Base-by-base conservation (phyloP, 2,797 vertebrate genomes). In the Miichthys miiuy region DNA sequence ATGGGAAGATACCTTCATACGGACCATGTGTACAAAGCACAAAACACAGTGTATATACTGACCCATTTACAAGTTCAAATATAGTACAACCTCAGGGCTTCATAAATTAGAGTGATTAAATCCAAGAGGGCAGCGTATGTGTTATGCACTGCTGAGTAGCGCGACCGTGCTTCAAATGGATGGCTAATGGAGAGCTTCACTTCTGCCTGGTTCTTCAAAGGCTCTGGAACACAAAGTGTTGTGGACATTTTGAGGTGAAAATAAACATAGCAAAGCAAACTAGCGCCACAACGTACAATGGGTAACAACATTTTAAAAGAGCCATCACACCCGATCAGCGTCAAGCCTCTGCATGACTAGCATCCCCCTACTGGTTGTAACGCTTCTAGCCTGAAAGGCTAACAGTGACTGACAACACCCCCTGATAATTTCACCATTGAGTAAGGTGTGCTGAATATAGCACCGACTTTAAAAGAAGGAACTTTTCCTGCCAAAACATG, bases 231-330 rank as follows among this genome's bases (percentile, higher is more conserved):
- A 79, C 77, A 81, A 88, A 90, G 73, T 82, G 67, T 80, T 91
- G 62, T 62, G 83, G 88, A 88, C 80, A 21, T 83, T 88, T 84
- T 72, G 61, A 81, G 84, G 72, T 3, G 16, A 86, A 89, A 83
- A 89, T 66, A 90, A 78, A 88, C 73, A 78, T 4, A 61, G 21
- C 77, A 38, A 69, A 84, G 83, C 54, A 82, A 75, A 77, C 7
- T 75, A 88, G 84, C 77, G 75, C 79, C 65, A 64, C 20, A 67
- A 83, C 47, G 23, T 82, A 88, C 84, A 86, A 80, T 79, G 83
- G 87, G 87, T 74, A 89, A 81, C 78, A 91, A 62, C 75, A 67
- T 82, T 84, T 89, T 84, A 80, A 84, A 83, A 89, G 84, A 79
- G 72, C 78, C 78, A 72, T 91, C 91, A 87, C 69, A 83, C 12